These are phyloP conservation scores for Malurus splendens DNA, from an alignment of 2,797 vertebrate genomes.

Conservation along the genomic window DNA sequence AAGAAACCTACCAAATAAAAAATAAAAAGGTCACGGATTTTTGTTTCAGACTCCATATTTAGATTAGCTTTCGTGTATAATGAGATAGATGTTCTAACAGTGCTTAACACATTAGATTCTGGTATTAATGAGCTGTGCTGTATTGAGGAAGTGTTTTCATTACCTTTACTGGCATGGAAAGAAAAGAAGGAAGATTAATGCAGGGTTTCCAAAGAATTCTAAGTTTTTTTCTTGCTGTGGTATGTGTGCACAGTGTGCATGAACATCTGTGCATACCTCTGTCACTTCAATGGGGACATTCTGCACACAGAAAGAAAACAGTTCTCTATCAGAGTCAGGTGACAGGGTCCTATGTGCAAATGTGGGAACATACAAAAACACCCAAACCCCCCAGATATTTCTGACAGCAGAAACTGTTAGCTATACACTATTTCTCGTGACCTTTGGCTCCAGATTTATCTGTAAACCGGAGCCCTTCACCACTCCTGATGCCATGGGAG, in stretches of 20 bases:
- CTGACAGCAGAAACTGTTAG: not conserved
- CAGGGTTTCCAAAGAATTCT: not conserved
- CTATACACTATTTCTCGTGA: not conserved
- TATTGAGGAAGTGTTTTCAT: not conserved
- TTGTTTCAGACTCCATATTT: constrained; percentile 39
- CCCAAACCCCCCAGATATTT: not conserved
- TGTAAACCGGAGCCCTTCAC: not conserved
- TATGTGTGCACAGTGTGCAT: accelerated
- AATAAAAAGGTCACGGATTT: constrained; percentile 4
- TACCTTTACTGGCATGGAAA: not conserved
- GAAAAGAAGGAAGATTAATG: not conserved
- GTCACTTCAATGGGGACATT: not conserved
- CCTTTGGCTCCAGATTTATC: not conserved
- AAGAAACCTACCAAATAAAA: constrained; percentile 12
- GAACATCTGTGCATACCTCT: not conserved
- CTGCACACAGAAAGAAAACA: not conserved
- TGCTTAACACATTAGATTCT: constrained; percentile 6
- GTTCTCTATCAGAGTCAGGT: not conserved
- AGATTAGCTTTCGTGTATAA: constrained; percentile 22
- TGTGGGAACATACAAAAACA: not conserved
- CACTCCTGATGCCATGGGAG: not conserved
- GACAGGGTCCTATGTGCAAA: not conserved
- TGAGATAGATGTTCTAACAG: constrained; percentile 9
- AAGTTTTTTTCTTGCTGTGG: accelerated
- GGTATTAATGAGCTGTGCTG: constrained; percentile 22